phyloP scores from a whole-genome alignment of 2,888 invertebrate genomes.

The Parnassius apollo region DNA sequence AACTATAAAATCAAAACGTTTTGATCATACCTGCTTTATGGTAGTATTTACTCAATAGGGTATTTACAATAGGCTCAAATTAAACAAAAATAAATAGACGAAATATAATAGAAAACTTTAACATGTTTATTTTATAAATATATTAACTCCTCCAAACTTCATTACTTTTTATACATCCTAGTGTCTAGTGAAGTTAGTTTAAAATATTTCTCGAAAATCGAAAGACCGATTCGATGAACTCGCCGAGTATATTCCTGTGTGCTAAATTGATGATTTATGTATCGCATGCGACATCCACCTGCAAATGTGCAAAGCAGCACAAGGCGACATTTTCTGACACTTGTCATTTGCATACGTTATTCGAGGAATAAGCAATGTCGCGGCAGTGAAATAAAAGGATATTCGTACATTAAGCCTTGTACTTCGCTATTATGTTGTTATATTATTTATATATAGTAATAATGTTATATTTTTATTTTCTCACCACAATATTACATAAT shows the following conservation, averaged over 20 bases:
- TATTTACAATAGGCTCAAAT: too few species aligned
- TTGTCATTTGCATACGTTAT: conserved; percentile 28
- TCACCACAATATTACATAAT: too few species aligned
- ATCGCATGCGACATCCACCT: conserved; percentile 42
- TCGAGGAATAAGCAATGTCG: conserved; percentile 22
- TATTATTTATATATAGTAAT: too few species aligned
- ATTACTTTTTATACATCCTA: conserved; percentile 21
- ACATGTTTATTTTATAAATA: neutral
- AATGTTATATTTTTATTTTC: too few species aligned
- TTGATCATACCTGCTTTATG: too few species aligned
- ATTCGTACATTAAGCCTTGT: conserved; percentile 8
- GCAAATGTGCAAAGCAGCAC: conserved; percentile 36
- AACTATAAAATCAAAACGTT: too few species aligned
- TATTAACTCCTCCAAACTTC: conserved; percentile 30
- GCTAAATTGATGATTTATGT: conserved; percentile 72
- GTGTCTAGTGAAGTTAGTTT: conserved; percentile 36
- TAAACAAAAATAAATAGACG: too few species aligned
- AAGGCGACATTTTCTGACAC: conserved; percentile 32
- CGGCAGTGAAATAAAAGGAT: conserved; percentile 9
- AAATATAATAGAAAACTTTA: too few species aligned
- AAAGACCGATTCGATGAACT: conserved; percentile 60
- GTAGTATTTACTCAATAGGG: too few species aligned
- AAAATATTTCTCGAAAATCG: conserved; percentile 58
- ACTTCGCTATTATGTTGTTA: neutral
- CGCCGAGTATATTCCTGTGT: conserved; percentile 50